These are phyloP conservation scores for Crocodylus rhombifer DNA, from an alignment of 2,797 vertebrate species.

Conservation along the genomic window DNA sequence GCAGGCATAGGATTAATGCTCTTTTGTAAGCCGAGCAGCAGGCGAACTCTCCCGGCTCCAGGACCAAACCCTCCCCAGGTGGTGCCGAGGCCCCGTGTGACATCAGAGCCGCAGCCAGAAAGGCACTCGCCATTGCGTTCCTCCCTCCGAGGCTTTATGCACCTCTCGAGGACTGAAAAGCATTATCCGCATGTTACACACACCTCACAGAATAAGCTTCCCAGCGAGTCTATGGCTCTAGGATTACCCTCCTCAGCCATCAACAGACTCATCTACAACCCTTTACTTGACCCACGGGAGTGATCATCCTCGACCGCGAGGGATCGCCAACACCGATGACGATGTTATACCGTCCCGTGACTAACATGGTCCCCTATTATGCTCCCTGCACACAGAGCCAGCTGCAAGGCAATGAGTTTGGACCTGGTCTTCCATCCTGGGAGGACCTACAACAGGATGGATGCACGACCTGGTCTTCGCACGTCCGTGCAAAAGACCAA, in stretches of 20 bases:
- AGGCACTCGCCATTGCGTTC: not conserved
- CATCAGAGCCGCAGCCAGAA: not conserved
- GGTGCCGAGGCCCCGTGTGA: not conserved
- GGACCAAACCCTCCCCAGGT: not conserved
- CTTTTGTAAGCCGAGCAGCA: not conserved
- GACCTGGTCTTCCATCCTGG: not conserved
- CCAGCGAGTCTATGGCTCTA: too few relatives aligned
- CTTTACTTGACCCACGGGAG: too few relatives aligned
- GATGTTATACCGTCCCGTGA: too few relatives aligned
- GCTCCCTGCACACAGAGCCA: not conserved
- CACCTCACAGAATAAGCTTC: not conserved
- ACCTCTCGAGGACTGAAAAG: not conserved
- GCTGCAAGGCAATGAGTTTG: not conserved
- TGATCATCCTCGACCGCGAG: too few relatives aligned
- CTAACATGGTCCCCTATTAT: not conserved
- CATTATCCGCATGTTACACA: not conserved
- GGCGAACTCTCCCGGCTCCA: not conserved
- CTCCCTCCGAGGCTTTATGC: not conserved
- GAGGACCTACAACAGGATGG: not conserved
- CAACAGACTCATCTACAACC: too few relatives aligned
- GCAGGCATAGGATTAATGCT: not conserved
- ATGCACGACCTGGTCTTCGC: not conserved
- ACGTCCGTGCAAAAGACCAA: not conserved
- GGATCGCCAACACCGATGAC: too few relatives aligned
- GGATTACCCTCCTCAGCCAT: too few relatives aligned